Percentiles rank a stretch among this genome's conserved stretches.
Conservation (phyloP, 2,888 invertebrate genomes). For the Heliconius sara region DNA sequence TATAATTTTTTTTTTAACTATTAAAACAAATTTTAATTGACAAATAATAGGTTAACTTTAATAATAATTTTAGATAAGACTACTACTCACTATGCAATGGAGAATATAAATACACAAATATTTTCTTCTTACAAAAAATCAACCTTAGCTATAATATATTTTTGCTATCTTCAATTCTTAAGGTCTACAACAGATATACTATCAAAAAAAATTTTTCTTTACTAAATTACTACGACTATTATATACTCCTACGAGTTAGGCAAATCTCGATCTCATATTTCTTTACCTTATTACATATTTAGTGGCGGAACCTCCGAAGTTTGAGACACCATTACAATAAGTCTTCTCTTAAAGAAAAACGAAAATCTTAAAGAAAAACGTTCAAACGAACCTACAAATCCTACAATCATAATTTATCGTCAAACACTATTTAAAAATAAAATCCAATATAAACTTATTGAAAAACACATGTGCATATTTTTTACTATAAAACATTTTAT, state of each 20-base stretch:
- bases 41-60: neutral
- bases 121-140: neutral
- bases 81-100: neutral
- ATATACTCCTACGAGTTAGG: too few relatives aligned
- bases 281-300: too few relatives aligned
- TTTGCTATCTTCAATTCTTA: too few relatives aligned
- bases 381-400: neutral
- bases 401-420: neutral
- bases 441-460: neutral
- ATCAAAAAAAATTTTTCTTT: too few relatives aligned
- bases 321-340: neutral
- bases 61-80: neutral
- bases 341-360: neutral
- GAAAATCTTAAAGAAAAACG: neutral
- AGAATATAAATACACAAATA: neutral
- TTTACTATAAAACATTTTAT: slow-evolving; percentile 41
- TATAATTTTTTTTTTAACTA: neutral
- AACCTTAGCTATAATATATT: too few relatives aligned
- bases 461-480: slow-evolving; percentile 24
- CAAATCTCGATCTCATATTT: too few relatives aligned
- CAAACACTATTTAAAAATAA: neutral
- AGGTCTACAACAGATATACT: too few relatives aligned
- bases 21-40: neutral
- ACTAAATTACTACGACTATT: too few relatives aligned
- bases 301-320: neutral